Percentiles rank a stretch among this genome's conserved stretches.
phyloP scores from a whole-genome alignment of 2,888 invertebrate genomes.

The Drosophila setosimentum region DNA sequence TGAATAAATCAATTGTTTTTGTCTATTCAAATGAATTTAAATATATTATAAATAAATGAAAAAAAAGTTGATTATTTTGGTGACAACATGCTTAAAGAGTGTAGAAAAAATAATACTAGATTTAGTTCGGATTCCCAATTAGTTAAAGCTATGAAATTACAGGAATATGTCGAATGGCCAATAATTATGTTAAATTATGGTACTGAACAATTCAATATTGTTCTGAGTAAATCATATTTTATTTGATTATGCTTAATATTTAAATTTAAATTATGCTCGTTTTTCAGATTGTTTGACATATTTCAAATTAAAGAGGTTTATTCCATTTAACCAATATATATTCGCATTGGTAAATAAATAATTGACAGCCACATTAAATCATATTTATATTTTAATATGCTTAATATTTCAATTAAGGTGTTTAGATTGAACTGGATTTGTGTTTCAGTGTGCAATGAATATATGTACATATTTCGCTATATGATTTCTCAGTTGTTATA shows the following conservation, averaged over 20 bases:
- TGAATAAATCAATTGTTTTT: background rate
- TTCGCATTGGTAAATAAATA: background rate
- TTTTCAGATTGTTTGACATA: background rate
- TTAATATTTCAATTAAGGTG: background rate
- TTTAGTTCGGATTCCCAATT: background rate
- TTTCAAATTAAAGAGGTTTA: background rate
- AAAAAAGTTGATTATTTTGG: background rate
- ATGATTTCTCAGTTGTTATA: slow-evolving; percentile 53
- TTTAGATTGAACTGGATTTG: background rate
- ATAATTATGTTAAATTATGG: background rate
- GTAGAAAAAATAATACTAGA: background rate
- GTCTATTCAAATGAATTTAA: background rate
- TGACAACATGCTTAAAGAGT: background rate
- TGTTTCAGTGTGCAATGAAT: slow-evolving; percentile 2
- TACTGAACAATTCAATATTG: too few relatives aligned
- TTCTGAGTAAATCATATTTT: background rate
- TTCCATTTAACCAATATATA: background rate
- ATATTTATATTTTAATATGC: background rate
- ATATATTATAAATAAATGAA: background rate
- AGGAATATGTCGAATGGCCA: background rate
- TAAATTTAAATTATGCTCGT: background rate
- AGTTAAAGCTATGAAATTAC: background rate
- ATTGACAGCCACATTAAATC: background rate
- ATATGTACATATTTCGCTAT: slow-evolving; percentile 22
- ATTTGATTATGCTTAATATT: background rate